Evolutionary conservation across 2,888 invertebrate species (phyloP), one percentile per base, ranked within the genome.

Genomic region (Dasypolia templi): DNA sequence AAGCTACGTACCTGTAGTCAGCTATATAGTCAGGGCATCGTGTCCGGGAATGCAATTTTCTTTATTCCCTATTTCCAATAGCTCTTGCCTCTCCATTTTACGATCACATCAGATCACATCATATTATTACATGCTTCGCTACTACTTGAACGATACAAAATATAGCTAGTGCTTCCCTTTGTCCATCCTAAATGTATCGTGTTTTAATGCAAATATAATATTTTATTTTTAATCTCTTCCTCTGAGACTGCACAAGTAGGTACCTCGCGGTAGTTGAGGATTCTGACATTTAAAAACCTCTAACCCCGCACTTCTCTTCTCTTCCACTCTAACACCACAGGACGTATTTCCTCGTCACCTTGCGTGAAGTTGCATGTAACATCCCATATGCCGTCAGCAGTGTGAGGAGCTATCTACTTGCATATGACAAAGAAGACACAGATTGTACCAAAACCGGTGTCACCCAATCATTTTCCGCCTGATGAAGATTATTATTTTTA

Each of bases 401-500:
- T 19, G 1, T 19, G n/a, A 39, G 19, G 39, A 39, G 9, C 19
- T 1, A 26, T 42, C 6, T 5, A 62, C 12, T 3, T 42, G 1
- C 11, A 26, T 42, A n/a, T 59, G 39, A 61, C 3, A 11, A 12
- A 67, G 3, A 9, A 39, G 39, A 39, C 39, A 39, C 7, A 9
- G 2, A 32, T 39, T 63, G 29, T 22, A 39, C 14, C 7, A 17
- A 66, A 42, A 6, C n/a, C 19, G 53, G n/a, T 32, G 19, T 11
- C 19, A 70, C 19, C 4, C 29, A 44, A 19, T 17, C 26, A 35
- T 26, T 39, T 56, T 32, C 11, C 17, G 9, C 26, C 55, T 67
- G 11, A 55, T 44, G n/a, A n/a, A 46, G 17, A n/a, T 46, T 39
- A 0, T 55, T 17, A 49, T 61, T 75, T 59, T 79, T 79, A 63